Evolutionary conservation across 92 coral and sea anemone species (phyloP).

Genomic region (Bergia sp.): DNA sequence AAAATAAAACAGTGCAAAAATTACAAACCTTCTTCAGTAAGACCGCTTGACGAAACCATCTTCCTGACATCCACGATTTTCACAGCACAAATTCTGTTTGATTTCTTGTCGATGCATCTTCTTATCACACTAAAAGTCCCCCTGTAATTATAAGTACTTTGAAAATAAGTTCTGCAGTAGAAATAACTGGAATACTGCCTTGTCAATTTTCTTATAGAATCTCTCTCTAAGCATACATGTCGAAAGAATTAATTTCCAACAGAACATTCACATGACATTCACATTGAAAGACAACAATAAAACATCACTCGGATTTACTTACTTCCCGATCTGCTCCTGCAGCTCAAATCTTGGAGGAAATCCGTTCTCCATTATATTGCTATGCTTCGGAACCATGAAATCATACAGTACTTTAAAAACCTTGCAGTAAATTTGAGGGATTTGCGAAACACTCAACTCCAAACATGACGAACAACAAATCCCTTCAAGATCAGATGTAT

Average conservation of each 20-base stretch:
- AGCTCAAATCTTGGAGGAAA: conserved; percentile 97
- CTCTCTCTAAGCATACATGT: conserved; percentile 1
- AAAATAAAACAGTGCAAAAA: conserved; percentile 22
- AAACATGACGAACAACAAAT: conserved; percentile 27
- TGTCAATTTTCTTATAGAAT: not conserved
- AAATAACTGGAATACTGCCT: not conserved
- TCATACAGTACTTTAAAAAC: not conserved
- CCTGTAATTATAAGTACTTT: conserved; percentile 59
- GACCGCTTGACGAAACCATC: conserved; percentile 96
- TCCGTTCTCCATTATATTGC: conserved; percentile 82
- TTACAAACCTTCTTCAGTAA: conserved; percentile 84
- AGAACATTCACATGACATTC: not conserved
- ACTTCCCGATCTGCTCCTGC: conserved; percentile 99
- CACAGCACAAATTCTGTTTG: conserved; percentile 92
- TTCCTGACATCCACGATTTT: conserved; percentile 93
- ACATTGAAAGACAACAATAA: conserved; percentile 17
- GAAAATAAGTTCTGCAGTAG: not conserved
- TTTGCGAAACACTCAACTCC: conserved; percentile 32
- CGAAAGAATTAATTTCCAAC: conserved; percentile 30
- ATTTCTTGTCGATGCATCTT: conserved; percentile 91
- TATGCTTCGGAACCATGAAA: conserved; percentile 40
- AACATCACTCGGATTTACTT: conserved; percentile 46
- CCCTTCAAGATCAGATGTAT: conserved; percentile 23
- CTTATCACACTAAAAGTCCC: conserved; percentile 98
- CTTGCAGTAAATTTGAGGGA: conserved; percentile 22